Evolutionary conservation across 53 echinoderm and acorn worm genomes (phyloP).

Genomic region (Mesocentrotus franciscanus): DNA sequence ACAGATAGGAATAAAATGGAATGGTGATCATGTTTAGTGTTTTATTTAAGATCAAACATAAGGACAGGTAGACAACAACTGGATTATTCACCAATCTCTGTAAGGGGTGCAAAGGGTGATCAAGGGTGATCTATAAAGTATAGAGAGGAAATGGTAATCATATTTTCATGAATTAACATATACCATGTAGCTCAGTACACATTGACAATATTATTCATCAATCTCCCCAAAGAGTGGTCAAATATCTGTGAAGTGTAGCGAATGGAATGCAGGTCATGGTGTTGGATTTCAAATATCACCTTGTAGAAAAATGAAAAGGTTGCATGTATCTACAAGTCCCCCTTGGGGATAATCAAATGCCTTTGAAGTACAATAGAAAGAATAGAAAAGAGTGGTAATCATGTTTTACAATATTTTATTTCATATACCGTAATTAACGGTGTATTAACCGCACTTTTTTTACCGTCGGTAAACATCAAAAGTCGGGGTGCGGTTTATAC

Average conservation of each 20-base stretch:
- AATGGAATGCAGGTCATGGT: too few relatives aligned
- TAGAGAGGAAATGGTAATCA: not conserved
- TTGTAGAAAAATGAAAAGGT: too few relatives aligned
- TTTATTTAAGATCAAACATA: too few relatives aligned
- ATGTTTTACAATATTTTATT: conserved; percentile 44
- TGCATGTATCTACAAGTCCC: too few relatives aligned
- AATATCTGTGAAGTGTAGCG: too few relatives aligned
- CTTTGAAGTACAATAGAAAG: conserved; percentile 48
- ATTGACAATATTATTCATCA: conserved; percentile 82
- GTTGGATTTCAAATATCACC: too few relatives aligned
- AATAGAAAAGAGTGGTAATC: conserved; percentile 66
- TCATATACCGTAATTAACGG: too few relatives aligned
- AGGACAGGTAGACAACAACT: conserved; percentile 68
- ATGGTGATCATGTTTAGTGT: too few relatives aligned
- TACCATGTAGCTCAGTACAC: conserved; percentile 91
- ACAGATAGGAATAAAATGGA: not conserved
- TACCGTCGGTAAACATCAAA: too few relatives aligned
- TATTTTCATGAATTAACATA: conserved; percentile 59
- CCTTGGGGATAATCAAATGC: conserved; percentile 82
- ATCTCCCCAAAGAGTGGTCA: conserved; percentile 82
- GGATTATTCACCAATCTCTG: conserved; percentile 81
- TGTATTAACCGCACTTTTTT: too few relatives aligned
- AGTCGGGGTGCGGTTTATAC: too few relatives aligned
- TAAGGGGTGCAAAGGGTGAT: conserved; percentile 83
- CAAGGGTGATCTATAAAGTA: conserved; percentile 72